Evolutionary conservation across 2,113 vertebrate genomes (phyloP).

Genomic region (Empidonax alnorum): DNA sequence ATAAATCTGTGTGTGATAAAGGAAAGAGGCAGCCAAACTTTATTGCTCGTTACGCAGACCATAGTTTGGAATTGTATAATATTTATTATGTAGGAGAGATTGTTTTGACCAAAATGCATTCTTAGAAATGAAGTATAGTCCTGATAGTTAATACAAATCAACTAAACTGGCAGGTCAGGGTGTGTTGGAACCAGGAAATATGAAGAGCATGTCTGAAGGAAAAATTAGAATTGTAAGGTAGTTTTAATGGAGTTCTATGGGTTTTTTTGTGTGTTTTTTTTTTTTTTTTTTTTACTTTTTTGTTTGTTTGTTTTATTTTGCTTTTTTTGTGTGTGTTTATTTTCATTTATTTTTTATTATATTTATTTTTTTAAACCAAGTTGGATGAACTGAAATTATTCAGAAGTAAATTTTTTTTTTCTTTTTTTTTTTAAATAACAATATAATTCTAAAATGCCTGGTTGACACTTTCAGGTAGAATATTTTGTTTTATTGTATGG

Average conservation of each 20-base stretch:
- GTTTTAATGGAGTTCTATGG: background rate
- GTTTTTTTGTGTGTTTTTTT: background rate
- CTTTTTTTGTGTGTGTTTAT: background rate
- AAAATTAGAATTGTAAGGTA: background rate
- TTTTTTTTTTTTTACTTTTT: no score
- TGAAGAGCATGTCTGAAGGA: background rate
- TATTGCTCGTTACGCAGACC: background rate
- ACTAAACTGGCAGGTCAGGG: background rate
- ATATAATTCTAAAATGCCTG: background rate
- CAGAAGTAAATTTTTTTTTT: background rate
- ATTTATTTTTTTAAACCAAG: background rate
- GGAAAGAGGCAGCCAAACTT: background rate
- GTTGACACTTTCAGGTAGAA: background rate
- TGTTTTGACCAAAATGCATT: background rate
- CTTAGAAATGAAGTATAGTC: background rate
- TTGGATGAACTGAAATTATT: background rate
- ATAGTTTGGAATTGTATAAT: background rate
- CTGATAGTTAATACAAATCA: background rate
- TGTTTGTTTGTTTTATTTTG: background rate
- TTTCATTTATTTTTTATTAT: background rate
- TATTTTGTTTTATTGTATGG: background rate
- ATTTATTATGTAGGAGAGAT: background rate
- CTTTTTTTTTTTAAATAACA: background rate
- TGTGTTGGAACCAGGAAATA: background rate
- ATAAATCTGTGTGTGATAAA: background rate